phyloP scores from a whole-genome alignment of 1,140 invertebrate species.

The Caenorhabditis brenneri region DNA sequence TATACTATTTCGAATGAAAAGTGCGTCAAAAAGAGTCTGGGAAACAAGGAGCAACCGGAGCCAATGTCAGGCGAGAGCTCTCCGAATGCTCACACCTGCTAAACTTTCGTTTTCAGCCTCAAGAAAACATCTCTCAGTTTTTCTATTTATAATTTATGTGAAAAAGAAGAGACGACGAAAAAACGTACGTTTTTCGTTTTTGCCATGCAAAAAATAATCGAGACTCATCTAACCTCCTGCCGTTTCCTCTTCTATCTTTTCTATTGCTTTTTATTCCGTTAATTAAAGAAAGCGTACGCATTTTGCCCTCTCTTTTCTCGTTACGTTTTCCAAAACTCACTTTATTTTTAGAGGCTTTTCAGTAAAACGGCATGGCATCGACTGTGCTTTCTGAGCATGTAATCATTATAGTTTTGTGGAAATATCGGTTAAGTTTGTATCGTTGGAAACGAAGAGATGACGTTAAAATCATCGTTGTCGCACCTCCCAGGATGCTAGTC shows the following conservation, averaged over 20 bases:
- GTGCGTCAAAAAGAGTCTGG: neutral
- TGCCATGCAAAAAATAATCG: slow-evolving; percentile 30
- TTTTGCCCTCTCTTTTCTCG: neutral
- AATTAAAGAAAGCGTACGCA: slow-evolving; percentile 1
- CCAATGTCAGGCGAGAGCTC: neutral
- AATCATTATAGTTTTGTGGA: slow-evolving; percentile 47
- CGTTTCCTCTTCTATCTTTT: neutral
- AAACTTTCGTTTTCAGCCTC: neutral
- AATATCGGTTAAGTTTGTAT: slow-evolving; percentile 39
- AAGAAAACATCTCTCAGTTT: neutral
- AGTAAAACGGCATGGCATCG: neutral
- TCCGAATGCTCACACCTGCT: slow-evolving; percentile 1
- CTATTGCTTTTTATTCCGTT: slow-evolving; percentile 27
- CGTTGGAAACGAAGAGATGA: neutral
- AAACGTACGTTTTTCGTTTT: slow-evolving; percentile 37
- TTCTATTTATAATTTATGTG: slow-evolving; percentile 32
- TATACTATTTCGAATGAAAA: neutral
- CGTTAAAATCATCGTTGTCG: slow-evolving; percentile 43
- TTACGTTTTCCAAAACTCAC: no score
- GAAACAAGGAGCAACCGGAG: neutral
- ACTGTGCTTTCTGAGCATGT: slow-evolving; percentile 16
- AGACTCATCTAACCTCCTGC: neutral
- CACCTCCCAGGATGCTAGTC: slow-evolving; percentile 40
- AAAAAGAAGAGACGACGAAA: neutral
- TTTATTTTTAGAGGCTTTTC: neutral